Evolutionary conservation across 2,113 vertebrate genomes (phyloP).

Genomic region (Xiphias gladius): DNA sequence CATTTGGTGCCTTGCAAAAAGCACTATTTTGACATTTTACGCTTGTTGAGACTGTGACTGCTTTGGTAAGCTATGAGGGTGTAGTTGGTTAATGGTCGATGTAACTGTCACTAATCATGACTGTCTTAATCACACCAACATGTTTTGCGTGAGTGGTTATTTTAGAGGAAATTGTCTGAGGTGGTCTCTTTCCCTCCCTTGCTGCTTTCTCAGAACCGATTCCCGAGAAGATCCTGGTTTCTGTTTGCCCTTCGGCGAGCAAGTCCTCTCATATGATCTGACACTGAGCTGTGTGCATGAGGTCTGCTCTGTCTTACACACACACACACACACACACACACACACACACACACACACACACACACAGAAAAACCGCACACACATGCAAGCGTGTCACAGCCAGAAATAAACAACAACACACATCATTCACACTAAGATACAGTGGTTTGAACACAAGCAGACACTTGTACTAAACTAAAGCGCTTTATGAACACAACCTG

Average conservation of each 20-base stretch:
- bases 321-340: constrained; percentile 30
- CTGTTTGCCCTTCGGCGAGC: constrained; percentile 36
- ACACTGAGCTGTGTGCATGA: constrained; percentile 34
- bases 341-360: constrained; percentile 11
- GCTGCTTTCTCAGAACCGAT: constrained; percentile 1
- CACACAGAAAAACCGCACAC: constrained; percentile 24
- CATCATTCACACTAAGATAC: not conserved
- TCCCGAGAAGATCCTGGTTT: constrained; percentile 48
- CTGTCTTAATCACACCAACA: not conserved
- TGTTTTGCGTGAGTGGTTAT: not conserved
- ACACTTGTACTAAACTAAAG: too few species aligned
- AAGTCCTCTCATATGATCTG: constrained; percentile 44
- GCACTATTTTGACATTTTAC: too few species aligned
- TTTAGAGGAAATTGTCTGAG: not conserved
- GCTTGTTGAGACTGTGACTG: too few species aligned
- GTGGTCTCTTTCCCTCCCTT: not conserved
- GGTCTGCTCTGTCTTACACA: constrained; percentile 20
- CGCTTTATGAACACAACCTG: too few species aligned
- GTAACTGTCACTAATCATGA: too few species aligned
- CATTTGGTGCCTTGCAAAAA: too few species aligned
- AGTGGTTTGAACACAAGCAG: too few species aligned
- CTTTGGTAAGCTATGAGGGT: too few species aligned
- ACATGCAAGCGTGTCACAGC: not conserved
- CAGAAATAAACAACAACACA: not conserved
- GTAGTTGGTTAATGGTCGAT: too few species aligned